Base-by-base conservation (phyloP, 1,140 invertebrate genomes). In the Hetaerina americana region DNA sequence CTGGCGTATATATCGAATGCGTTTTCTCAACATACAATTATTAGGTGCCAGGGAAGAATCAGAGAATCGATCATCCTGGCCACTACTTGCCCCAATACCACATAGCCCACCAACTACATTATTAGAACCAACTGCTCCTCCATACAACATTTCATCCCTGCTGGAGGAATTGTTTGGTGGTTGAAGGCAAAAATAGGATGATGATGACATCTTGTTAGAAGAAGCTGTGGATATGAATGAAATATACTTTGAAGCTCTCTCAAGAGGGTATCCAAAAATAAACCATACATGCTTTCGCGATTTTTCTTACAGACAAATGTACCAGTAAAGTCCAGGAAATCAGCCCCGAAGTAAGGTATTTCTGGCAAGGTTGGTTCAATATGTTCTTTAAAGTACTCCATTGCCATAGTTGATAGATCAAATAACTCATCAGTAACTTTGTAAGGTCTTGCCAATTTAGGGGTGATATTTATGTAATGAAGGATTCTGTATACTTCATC, bases 391-490 rank as follows among this genome's bases (percentile, higher is more conserved):
- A 94, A 95, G 81, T 94, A 94, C 80, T 95, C 92, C 92, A 94
- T 94, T 26, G 93, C 92, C 92, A 94, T 94, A 26, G 92, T 93
- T 27, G 92, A 93, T 69, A 95, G 83, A 84, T 94, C 93, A 83
- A 94, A 94, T n/a, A 95, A 82, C 80, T 95, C 92, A 81, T 94
- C 93, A 6, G 91, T 94, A 49, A 94, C 91, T 83, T 93, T 93
- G 79, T 92, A 94, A 68, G 92, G 91, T 76, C 90, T 85, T 72
- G 89, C 89, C 73, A 94, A 80, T 79, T 90, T 92, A 22, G 89
- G 88, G 75, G 92, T 92, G 75, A 88, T 88, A 83, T 90, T 90
- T 73, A 94, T 87, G 80, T 94, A 93, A 76, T 89, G 85, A 72
- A 94, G 81, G 81, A 94, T 92, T 75, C 89, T 88, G 77, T 92